Percentiles rank a stretch among this genome's conserved stretches.
phyloP scores from a whole-genome alignment of 2,113 vertebrate genomes.

The Halcyon malimbica region DNA sequence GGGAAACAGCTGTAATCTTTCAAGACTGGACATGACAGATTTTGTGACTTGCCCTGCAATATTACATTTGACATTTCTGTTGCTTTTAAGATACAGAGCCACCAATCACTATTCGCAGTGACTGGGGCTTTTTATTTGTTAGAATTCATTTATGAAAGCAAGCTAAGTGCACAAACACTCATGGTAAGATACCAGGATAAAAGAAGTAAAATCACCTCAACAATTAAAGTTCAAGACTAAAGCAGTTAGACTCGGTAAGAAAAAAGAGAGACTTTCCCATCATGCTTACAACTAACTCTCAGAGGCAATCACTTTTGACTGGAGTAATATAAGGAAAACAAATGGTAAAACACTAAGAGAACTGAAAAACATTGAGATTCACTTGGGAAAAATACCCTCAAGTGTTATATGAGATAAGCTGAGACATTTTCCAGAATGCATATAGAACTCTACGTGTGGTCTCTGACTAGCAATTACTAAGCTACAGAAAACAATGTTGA shows the following conservation, averaged over 20 bases:
- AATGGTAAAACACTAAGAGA: slow-evolving; percentile 41
- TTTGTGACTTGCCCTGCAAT: background rate
- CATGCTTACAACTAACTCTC: background rate
- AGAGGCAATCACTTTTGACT: slow-evolving; percentile 20
- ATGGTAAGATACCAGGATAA: background rate
- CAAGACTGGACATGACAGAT: background rate
- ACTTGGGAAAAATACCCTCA: slow-evolving; percentile 42
- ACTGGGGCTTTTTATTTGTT: background rate
- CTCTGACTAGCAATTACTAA: slow-evolving; percentile 27
- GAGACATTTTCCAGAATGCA: slow-evolving; percentile 35
- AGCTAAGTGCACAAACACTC: background rate
- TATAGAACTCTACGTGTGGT: slow-evolving; percentile 19
- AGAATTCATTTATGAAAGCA: background rate
- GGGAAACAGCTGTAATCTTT: background rate
- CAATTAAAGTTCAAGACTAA: slow-evolving; percentile 3
- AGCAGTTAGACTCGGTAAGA: background rate
- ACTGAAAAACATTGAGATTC: slow-evolving; percentile 36
- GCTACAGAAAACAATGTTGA: slow-evolving; percentile 5
- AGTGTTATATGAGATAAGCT: slow-evolving; percentile 34
- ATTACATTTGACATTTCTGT: background rate
- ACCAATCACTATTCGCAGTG: background rate
- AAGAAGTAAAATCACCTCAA: background rate
- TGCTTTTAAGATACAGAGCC: background rate
- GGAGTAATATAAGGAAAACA: slow-evolving; percentile 45
- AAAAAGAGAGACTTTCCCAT: slow-evolving; percentile 7